Conservation (phyloP, 1,140 invertebrate species). For the Caerostris extrusa region DNA sequence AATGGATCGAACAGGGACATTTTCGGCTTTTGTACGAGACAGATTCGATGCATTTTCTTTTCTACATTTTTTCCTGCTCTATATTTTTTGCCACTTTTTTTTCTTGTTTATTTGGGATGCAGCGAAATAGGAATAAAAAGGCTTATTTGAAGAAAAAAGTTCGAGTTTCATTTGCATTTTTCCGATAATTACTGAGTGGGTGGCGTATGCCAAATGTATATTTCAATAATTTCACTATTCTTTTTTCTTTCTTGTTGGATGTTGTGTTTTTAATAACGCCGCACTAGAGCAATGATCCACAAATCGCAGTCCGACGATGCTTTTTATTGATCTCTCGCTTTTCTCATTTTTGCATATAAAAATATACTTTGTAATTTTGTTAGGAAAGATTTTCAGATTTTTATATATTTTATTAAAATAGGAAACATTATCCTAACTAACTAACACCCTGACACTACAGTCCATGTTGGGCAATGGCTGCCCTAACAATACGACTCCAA, state of each 20-base stretch:
- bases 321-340: too few relatives aligned
- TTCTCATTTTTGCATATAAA: too few relatives aligned
- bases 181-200: not conserved
- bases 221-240: not conserved
- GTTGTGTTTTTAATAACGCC: too few relatives aligned
- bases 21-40: conserved; percentile 6
- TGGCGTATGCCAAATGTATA: not conserved
- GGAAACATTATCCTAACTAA: too few relatives aligned
- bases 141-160: not conserved
- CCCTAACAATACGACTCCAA: too few relatives aligned
- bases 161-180: conserved; percentile 17
- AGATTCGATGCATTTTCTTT: conserved; percentile 6
- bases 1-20: conserved; percentile 18
- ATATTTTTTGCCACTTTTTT: not conserved
- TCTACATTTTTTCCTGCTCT: not conserved
- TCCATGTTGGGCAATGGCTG: too few relatives aligned
- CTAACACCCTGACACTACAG: too few relatives aligned
- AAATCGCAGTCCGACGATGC: too few relatives aligned
- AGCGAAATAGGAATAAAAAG: not conserved
- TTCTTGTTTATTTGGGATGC: not conserved
- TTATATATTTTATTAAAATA: too few relatives aligned
- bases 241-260: not conserved
- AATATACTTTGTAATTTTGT: too few relatives aligned
- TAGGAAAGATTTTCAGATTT: too few relatives aligned
- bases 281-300: too few relatives aligned